Evolutionary conservation across 1,140 invertebrate species (phyloP).

Genomic region (Ips typographus): DNA sequence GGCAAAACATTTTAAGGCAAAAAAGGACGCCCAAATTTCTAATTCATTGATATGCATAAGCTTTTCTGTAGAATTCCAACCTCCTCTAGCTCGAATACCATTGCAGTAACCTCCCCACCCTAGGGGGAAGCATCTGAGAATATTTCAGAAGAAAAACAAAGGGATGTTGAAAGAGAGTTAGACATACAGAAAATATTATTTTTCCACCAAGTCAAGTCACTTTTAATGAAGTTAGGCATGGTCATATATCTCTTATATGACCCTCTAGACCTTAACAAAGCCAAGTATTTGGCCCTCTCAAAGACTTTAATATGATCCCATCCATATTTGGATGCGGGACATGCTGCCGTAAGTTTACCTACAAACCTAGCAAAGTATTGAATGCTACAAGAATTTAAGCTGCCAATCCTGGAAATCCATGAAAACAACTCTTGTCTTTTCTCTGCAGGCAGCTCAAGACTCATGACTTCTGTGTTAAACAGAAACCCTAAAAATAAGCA

Average conservation of each 20-base stretch:
- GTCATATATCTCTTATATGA: neutral
- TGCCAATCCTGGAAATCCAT: neutral
- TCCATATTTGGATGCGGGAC: neutral
- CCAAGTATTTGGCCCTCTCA: neutral
- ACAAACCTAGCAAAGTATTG: neutral
- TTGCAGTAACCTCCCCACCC: neutral
- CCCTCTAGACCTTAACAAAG: neutral
- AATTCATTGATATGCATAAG: neutral
- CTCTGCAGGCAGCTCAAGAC: neutral
- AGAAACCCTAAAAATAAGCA: slow-evolving; percentile 1
- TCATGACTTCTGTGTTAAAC: neutral
- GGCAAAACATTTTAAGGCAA: neutral
- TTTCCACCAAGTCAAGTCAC: slow-evolving; percentile 9
- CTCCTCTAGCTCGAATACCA: neutral
- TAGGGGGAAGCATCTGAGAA: neutral
- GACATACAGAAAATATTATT: neutral
- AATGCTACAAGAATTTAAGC: neutral
- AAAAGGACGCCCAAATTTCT: neutral
- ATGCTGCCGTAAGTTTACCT: slow-evolving; percentile 1
- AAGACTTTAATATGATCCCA: too few relatives aligned
- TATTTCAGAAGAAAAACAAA: neutral
- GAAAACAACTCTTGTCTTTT: neutral
- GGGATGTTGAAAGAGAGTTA: neutral
- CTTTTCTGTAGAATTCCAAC: neutral
- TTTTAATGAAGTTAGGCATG: neutral